Conservation (phyloP, 2,113 vertebrate genomes). For the Calyptomena viridis region DNA sequence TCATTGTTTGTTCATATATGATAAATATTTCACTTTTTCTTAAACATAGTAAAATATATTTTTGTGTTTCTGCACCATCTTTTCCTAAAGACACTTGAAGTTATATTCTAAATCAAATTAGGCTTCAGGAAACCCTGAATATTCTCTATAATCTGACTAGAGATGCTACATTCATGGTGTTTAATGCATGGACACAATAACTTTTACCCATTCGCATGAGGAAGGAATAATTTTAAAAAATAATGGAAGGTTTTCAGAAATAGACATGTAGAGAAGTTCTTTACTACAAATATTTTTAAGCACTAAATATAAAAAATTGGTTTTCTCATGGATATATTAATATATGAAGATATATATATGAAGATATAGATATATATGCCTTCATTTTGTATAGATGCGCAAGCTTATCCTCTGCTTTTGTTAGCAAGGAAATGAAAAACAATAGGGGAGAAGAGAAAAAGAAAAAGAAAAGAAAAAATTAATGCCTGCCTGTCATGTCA, state of each 20-base stretch:
- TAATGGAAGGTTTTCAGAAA: neutral
- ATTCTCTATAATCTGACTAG: neutral
- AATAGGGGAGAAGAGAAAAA: rapidly evolving
- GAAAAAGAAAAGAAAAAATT: neutral
- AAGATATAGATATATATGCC: neutral
- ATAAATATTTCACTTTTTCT: neutral
- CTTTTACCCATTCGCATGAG: neutral
- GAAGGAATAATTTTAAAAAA: neutral
- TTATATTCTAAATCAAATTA: neutral
- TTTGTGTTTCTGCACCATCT: neutral
- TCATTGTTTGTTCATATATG: neutral
- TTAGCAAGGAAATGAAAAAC: neutral
- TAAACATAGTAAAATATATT: neutral
- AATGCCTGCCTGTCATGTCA: neutral
- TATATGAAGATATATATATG: neutral
- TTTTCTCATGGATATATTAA: neutral
- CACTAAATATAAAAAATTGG: neutral
- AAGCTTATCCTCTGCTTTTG: neutral
- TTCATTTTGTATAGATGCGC: neutral
- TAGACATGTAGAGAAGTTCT: neutral
- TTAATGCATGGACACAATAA: neutral
- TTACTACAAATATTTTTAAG: neutral
- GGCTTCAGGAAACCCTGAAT: neutral
- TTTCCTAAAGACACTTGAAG: neutral
- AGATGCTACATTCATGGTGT: neutral